A percentile compares a stretch with the other conserved stretches of the same genome.
Evolutionary conservation across 2,113 vertebrate species (phyloP).

Genomic region (Trematomus loennbergii): DNA sequence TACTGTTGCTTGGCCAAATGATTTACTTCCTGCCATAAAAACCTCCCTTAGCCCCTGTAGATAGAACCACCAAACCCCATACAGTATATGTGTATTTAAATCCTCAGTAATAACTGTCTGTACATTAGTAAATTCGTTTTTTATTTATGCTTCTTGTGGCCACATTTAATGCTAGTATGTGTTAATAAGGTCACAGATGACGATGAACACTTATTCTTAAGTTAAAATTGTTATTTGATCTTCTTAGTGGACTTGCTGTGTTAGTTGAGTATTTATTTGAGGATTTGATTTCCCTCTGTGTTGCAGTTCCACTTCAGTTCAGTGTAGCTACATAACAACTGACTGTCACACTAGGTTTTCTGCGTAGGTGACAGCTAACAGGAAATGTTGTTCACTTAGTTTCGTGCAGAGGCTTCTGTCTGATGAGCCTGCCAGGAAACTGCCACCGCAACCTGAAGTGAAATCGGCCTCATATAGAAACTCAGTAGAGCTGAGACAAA

Average conservation of each 20-base stretch:
- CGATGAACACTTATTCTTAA: conserved; percentile 1
- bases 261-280: conserved; percentile 6
- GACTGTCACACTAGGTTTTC: conserved; percentile 13
- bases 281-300: neutral
- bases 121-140: neutral
- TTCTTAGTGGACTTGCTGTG: neutral
- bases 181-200: conserved; percentile 40
- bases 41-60: conserved; percentile 13
- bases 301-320: conserved; percentile 14
- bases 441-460: conserved; percentile 74
- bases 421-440: conserved; percentile 75
- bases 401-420: conserved; percentile 61
- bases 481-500: conserved; percentile 23
- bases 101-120: neutral
- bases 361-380: conserved; percentile 74
- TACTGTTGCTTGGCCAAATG: conserved; percentile 74
- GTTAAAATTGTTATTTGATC: neutral
- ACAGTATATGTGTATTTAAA: conserved; percentile 1
- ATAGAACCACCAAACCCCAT: conserved; percentile 23
- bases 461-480: conserved; percentile 69
- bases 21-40: conserved; percentile 4
- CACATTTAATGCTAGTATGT: conserved; percentile 8
- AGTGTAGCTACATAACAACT: conserved; percentile 5
- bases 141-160: neutral
- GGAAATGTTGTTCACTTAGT: conserved; percentile 78